A percentile compares a stretch with the other conserved stretches of the same genome.
Conservation (phyloP, 2,888 invertebrate species). For the Cinara cedri region DNA sequence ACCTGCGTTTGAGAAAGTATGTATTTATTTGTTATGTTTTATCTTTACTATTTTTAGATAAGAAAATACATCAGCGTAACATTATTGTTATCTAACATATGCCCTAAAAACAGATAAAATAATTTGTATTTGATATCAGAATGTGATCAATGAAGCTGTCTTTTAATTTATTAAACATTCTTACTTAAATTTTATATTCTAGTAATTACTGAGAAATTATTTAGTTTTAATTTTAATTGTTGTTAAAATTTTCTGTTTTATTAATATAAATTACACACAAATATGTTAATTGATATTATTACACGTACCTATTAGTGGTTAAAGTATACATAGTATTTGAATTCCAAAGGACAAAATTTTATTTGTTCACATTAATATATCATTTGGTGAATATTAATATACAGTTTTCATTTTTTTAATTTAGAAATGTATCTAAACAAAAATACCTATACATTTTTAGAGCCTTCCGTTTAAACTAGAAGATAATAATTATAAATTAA, state of each 20-base stretch:
- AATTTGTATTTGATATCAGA: background rate
- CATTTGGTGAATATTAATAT: too few species aligned
- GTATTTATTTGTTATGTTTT: constrained; percentile 2
- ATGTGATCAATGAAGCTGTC: background rate
- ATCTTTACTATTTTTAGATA: background rate
- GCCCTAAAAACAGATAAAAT: background rate
- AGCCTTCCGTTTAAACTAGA: too few species aligned
- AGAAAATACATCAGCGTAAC: background rate
- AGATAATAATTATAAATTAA: too few species aligned
- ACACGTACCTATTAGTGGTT: too few species aligned
- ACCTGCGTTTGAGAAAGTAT: constrained; percentile 52
- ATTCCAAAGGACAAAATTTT: too few species aligned
- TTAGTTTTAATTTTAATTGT: background rate
- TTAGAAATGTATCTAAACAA: too few species aligned
- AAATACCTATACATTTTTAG: too few species aligned
- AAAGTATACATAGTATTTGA: too few species aligned
- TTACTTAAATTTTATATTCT: background rate
- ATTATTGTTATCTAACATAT: constrained; percentile 6
- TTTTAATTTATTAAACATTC: background rate
- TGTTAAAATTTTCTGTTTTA: background rate
- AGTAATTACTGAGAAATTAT: background rate
- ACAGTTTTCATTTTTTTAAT: too few species aligned
- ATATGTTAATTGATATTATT: too few species aligned
- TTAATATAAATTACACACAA: too few species aligned
- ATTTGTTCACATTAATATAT: too few species aligned